Evolutionary conservation across 2,797 vertebrate species (phyloP), one percentile per base, ranked within the genome.

Genomic region (Gymnothorax reevesii): DNA sequence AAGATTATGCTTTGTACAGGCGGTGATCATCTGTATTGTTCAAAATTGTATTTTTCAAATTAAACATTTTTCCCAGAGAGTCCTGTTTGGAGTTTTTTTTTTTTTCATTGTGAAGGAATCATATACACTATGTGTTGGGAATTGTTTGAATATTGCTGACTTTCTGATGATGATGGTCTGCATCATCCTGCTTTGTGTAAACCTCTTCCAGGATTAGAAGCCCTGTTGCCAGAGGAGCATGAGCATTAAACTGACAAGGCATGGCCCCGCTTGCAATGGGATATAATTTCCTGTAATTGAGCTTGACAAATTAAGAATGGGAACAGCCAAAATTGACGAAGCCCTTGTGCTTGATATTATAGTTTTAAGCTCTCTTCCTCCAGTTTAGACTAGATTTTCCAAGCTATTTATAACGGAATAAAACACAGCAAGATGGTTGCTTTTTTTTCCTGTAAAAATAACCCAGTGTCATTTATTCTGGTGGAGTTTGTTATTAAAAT

Each of bases 31-130:
- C 93, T 86, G 92, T 93, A 89, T 92, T 92, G 91, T 89, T 91
- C 88, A 95, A 91, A 88, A 13, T 92, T 95, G 92, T 94, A 94
- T 96, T 97, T 97, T 96, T 95, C 91, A 91, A 93, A 89, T 89
- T 86, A 92, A 89, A 92, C 86, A 87, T 79, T 49, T 89, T 89
- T 86, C 90, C 87, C 84, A 71, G 88, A 85, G 83, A 22, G 87
- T 89, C 87, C 87, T 90, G 88, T 87, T 90, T 79, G 20, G 33
- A 3, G 57, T 55, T 33, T 4, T 55, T n/a, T 54, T 4, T 54
- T 22, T 55, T 54, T 9, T 20, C 7, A 13, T 77, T 75, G 33
- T 42, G 42, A 42, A 75, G 73, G 15, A 77, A 33, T 20, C 73
- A 22, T 49, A 22, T 15, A 17, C 22, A 22, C 33, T 6, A 52